Evolutionary conservation across 2,797 vertebrate genomes (phyloP).

Genomic region (Glossophaga mutica): DNA sequence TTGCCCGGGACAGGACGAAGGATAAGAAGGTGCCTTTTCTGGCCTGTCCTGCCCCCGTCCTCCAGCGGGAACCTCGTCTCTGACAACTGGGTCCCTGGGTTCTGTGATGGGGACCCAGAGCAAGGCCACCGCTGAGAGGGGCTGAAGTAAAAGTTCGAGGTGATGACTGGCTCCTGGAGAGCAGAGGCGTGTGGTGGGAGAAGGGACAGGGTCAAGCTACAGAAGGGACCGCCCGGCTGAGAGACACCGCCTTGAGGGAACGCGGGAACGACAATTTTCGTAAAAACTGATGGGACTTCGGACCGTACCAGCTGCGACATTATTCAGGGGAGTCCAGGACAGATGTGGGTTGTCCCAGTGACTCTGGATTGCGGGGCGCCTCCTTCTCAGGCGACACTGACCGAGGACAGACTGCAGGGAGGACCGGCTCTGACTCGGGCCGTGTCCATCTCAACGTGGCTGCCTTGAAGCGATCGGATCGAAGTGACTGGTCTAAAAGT

Average conservation of each 20-base stretch:
- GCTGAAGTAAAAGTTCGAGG: not conserved
- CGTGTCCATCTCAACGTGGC: not conserved
- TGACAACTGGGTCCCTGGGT: not conserved
- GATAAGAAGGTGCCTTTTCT: not conserved
- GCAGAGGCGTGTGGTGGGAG: not conserved
- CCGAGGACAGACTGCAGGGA: not conserved
- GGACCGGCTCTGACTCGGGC: not conserved
- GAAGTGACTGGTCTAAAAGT: not conserved
- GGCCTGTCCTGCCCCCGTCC: too few species aligned
- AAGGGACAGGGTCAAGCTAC: not conserved
- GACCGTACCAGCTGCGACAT: not conserved
- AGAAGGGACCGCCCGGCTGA: not conserved
- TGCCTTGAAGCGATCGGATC: not conserved
- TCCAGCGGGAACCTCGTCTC: not conserved
- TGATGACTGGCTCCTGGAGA: not conserved
- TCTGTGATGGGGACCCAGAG: not conserved
- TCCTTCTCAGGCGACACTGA: not conserved
- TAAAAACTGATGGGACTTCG: not conserved
- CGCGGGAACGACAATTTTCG: not conserved
- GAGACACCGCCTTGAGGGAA: not conserved
- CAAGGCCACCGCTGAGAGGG: not conserved
- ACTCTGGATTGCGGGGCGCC: not conserved
- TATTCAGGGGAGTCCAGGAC: not conserved
- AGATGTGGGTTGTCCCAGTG: not conserved
- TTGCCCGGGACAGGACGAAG: not conserved